A percentile compares a stretch with the other conserved stretches of the same genome.
Evolutionary conservation across 2,888 invertebrate genomes (phyloP).

Genomic region (Leptarthrus brevirostris): DNA sequence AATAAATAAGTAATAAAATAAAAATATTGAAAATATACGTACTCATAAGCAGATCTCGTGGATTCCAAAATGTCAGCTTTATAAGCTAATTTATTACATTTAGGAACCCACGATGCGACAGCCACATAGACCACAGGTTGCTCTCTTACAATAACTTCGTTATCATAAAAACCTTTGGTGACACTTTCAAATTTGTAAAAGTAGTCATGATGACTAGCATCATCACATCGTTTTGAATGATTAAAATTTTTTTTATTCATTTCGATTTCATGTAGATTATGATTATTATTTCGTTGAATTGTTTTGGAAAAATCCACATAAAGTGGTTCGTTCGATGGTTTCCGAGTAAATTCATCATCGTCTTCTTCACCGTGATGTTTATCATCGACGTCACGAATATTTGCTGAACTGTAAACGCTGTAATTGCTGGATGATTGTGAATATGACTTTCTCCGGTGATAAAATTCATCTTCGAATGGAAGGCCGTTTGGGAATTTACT

Average conservation of each 20-base stretch:
- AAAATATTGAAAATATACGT: constrained; percentile 56
- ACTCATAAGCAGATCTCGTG: constrained; percentile 65
- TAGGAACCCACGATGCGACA: constrained; percentile 80
- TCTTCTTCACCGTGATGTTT: constrained; percentile 54
- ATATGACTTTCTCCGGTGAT: constrained; percentile 58
- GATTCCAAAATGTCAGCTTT: constrained; percentile 63
- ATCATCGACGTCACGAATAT: constrained; percentile 53
- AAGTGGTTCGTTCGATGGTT: constrained; percentile 65
- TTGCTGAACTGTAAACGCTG: constrained; percentile 62
- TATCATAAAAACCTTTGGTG: constrained; percentile 52
- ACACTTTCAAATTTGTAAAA: constrained; percentile 56
- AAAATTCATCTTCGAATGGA: constrained; percentile 67
- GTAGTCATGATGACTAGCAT: constrained; percentile 52
- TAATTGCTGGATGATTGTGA: constrained; percentile 67
- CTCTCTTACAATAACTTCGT: constrained; percentile 53
- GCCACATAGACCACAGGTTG: constrained; percentile 77
- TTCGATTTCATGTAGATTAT: constrained; percentile 44
- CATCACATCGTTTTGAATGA: constrained; percentile 39
- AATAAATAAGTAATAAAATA: background rate
- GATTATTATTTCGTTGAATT: constrained; percentile 55
- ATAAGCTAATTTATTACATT: constrained; percentile 66
- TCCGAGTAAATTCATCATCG: constrained; percentile 66
- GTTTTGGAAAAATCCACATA: constrained; percentile 67
- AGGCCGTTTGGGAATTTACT: constrained; percentile 66
- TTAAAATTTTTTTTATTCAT: constrained; percentile 31